Evolutionary conservation across 2,888 invertebrate genomes (phyloP).

Genomic region (Epinotia demarniana): DNA sequence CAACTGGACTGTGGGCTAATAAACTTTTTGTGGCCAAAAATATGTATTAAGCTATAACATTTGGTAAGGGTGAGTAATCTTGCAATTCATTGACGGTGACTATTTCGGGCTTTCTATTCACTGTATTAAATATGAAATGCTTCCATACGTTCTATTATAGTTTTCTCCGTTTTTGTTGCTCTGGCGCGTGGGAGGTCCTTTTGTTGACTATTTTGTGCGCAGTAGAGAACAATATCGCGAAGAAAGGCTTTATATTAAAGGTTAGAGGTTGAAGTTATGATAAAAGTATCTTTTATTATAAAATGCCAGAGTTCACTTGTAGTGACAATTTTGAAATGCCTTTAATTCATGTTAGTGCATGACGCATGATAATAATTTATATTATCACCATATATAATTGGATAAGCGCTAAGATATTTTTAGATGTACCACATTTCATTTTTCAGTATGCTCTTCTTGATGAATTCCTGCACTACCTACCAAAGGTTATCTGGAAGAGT

Average conservation of each 20-base stretch:
- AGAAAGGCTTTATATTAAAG: constrained; percentile 34
- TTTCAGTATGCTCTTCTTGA: too few species aligned
- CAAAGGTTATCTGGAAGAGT: too few species aligned
- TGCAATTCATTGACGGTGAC: constrained; percentile 16
- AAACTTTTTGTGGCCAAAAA: background rate
- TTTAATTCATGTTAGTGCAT: constrained; percentile 2
- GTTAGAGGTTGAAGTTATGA: constrained; percentile 29
- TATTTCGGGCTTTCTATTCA: constrained; percentile 34
- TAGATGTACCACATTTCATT: background rate
- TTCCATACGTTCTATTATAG: constrained; percentile 30
- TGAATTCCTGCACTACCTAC: too few species aligned
- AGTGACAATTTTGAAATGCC: background rate
- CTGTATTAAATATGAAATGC: constrained; percentile 29
- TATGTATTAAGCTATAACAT: background rate
- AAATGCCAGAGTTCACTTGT: constrained; percentile 29
- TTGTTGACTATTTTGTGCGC: constrained; percentile 32
- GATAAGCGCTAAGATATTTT: background rate
- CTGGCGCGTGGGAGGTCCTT: constrained; percentile 34
- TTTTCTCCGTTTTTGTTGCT: constrained; percentile 32
- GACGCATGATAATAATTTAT: background rate
- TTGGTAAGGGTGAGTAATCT: background rate
- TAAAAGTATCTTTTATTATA: constrained; percentile 9
- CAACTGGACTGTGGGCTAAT: background rate
- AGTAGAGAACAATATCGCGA: constrained; percentile 37
- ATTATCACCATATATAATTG: background rate